phyloP scores from a whole-genome alignment of 2,888 invertebrate genomes.

The Parasteatoda lunata region DNA sequence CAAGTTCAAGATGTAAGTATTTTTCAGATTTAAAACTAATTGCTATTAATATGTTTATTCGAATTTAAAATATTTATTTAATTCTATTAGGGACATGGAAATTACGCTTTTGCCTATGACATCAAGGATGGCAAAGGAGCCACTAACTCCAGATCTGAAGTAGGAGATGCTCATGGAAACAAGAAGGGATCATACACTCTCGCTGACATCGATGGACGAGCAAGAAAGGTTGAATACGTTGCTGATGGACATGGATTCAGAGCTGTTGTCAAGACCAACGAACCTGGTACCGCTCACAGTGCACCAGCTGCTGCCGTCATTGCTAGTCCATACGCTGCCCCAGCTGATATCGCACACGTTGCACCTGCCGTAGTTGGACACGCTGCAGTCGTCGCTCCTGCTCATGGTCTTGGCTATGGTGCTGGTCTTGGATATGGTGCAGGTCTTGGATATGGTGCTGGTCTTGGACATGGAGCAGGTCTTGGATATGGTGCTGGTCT shows the following conservation, averaged over 20 bases:
- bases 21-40: not conserved
- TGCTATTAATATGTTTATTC: not conserved
- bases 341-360: slow-evolving; percentile 11
- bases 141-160: slow-evolving; percentile 68
- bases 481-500: too few relatives aligned
- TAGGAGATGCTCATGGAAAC: slow-evolving; percentile 64
- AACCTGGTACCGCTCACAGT: slow-evolving; percentile 56
- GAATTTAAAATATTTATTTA: not conserved
- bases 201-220: slow-evolving; percentile 67
- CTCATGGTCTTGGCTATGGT: slow-evolving; percentile 1
- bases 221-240: slow-evolving; percentile 68
- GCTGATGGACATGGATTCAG: slow-evolving; percentile 61
- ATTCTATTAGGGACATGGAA: slow-evolving; percentile 37
- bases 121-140: slow-evolving; percentile 66
- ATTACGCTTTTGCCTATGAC: slow-evolving; percentile 66
- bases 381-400: not conserved
- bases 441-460: not conserved
- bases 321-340: slow-evolving; percentile 31
- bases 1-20: slow-evolving; percentile 49
- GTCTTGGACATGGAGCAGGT: too few relatives aligned
- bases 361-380: not conserved
- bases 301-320: slow-evolving; percentile 48
- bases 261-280: slow-evolving; percentile 63
- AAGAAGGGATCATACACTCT: slow-evolving; percentile 67
- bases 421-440: slow-evolving; percentile 10